Base-by-base conservation (phyloP, 2,888 invertebrate species). In the Temnothorax rugatulus region DNA sequence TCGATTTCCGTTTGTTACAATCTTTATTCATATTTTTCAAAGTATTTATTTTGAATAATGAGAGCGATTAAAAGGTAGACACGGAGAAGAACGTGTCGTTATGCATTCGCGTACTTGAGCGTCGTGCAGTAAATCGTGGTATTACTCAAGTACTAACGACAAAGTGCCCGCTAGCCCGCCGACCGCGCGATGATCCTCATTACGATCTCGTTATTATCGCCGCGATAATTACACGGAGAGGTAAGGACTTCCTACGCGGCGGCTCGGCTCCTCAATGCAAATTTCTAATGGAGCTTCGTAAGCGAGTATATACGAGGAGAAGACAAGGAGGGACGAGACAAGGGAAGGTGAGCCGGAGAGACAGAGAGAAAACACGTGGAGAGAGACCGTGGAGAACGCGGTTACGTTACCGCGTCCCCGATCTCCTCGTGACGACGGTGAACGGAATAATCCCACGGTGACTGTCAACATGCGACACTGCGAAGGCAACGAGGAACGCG, bases 371-470 rank as follows among this genome's bases (percentile, higher is more conserved):
- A 4, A 77, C 44, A 85, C 47, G 50, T 34, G 73, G 75, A 68
- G 34, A 29, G 81, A 29, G 81, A 34, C 59, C 73, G 73, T 52
- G 61, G 25, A 61, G 79, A 83, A 77, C 15, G 68, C 29, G 73
- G 54, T 84, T 79, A 85, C 71, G 66, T 87, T 83, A 64, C 25
- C 25, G 34, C 90, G 93, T 91, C 92, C 91, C 88, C 89, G 89
- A 90, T 92, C 85, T 87, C 86, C 87, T 86, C 90, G 89, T 87
- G 86, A 85, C 83, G 69, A 81, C 77, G 87, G 87, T 84, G 89
- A 92, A 88, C 90, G 91, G 89, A 90, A 91, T 90, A 90, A 85
- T 93, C 93, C 91, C 93, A 93, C 93, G 93, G 92, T 88, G 90
- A 90, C 90, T 93, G 93, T 93, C 92, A 93, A 93, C 91, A 89